Percentiles rank a stretch among this genome's conserved stretches.
Conservation (phyloP, 2,888 invertebrate genomes). For the Ctenicera cuprea region DNA sequence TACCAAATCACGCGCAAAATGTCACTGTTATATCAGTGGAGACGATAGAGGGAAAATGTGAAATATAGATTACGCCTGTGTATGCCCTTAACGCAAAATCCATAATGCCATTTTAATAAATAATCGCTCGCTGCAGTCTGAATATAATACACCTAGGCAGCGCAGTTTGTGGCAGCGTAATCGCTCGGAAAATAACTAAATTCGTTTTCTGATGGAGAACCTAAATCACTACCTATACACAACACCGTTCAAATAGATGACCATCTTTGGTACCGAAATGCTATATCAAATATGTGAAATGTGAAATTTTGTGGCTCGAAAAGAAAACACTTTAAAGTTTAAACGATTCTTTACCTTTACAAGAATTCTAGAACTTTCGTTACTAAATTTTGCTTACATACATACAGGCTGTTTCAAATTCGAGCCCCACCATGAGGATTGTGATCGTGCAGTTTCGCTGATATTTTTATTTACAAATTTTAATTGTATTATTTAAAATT, state of each 20-base stretch:
- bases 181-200: slow-evolving; percentile 35
- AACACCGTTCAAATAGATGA: slow-evolving; percentile 10
- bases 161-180: slow-evolving; percentile 28
- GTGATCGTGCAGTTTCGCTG: too few species aligned
- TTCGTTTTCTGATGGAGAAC: slow-evolving; percentile 17
- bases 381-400: too few species aligned
- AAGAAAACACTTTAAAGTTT: too few species aligned
- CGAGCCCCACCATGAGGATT: too few species aligned
- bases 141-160: slow-evolving; percentile 34
- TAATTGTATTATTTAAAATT: too few species aligned
- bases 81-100: slow-evolving; percentile 45
- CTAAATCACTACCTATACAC: slow-evolving; percentile 4
- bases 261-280: neutral
- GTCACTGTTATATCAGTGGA: slow-evolving; percentile 46
- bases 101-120: slow-evolving; percentile 43
- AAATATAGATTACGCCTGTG: slow-evolving; percentile 37
- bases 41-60: slow-evolving; percentile 44
- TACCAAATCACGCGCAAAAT: slow-evolving; percentile 51
- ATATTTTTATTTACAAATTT: too few species aligned
- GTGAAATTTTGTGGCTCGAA: too few species aligned
- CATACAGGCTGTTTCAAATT: too few species aligned
- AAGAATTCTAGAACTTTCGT: too few species aligned
- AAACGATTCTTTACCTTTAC: too few species aligned
- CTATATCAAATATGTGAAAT: neutral
- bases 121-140: slow-evolving; percentile 35